Evolutionary conservation across 1,140 invertebrate genomes (phyloP), one percentile per base, ranked within the genome.

Genomic region (Drosophila arawakana): DNA sequence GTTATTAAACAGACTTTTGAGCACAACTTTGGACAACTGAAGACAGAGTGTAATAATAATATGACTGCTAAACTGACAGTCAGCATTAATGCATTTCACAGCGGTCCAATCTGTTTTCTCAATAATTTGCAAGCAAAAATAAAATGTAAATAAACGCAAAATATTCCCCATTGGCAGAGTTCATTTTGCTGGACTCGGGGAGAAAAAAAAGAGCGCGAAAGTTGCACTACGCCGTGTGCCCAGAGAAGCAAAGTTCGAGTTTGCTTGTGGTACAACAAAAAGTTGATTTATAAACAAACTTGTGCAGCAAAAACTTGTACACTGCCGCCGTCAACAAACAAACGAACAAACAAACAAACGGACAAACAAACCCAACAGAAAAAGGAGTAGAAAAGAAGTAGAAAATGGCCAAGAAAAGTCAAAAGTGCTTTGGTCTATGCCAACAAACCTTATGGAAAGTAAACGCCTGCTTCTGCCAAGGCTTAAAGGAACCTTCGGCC

Each of bases 281-380:
- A 86, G 78, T 78, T 85, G 81, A 86, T 85, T 85, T 86, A 86
- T 86, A 85, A 85, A 86, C 79, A 86, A 85, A 85, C 81, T 85
- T 85, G 60, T 85, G 82, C 67, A 63, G 67, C 78, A 75, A 66
- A 68, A 86, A 85, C 37, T 81, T 85, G 54, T 78, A 71, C 74
- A 78, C 75, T 73, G 73, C 78, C 75, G 73, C 78, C 75, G 60
- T 78, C 74, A 85, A 74, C 78, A 85, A 84, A 85, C 80, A 50
- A 63, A 50, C 61, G 41, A 57, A 57, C 15, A 57, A 57, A 47
- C 25, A 30, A 30, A 30, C 10, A 54, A 54, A 35, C 30, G 11
- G 50, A 73, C 30, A 30, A 30, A 30, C 25, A 30, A 30, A 30
- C 25, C 25, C 6, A 2, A 30, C 25, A 30, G 4, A 30, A 30